Percentiles rank a stretch among this genome's conserved stretches.
phyloP scores from a whole-genome alignment of 2,797 vertebrate species.

The Agapornis canus region DNA sequence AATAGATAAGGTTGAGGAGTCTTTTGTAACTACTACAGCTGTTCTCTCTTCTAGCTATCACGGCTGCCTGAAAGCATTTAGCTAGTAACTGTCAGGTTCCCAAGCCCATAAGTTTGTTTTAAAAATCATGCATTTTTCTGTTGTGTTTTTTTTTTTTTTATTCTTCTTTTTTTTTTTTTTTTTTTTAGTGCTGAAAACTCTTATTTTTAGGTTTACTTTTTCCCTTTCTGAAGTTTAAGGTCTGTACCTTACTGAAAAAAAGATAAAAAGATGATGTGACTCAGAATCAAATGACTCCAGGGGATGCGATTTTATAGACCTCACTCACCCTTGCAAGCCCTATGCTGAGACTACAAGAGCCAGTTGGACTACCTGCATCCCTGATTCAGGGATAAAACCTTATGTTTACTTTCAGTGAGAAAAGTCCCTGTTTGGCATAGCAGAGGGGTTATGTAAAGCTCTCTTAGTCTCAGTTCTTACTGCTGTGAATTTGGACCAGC shows the following conservation, averaged over 20 bases:
- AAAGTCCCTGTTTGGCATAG: background rate
- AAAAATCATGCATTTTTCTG: background rate
- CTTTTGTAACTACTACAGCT: background rate
- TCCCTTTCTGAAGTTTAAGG: background rate
- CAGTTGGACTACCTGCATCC: background rate
- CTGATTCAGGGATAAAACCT: background rate
- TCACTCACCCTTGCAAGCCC: background rate
- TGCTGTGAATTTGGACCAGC: constrained; percentile 1
- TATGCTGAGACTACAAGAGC: background rate
- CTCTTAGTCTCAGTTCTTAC: background rate
- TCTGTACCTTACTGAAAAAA: background rate
- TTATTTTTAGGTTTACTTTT: background rate
- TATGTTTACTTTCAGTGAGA: background rate
- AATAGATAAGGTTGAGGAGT: background rate
- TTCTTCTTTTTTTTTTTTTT: background rate
- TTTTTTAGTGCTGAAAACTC: background rate
- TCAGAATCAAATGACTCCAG: background rate
- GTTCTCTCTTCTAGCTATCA: background rate
- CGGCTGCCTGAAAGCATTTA: background rate
- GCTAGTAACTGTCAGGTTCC: background rate
- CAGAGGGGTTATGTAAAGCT: background rate
- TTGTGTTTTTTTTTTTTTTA: no score
- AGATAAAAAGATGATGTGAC: background rate
- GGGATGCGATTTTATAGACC: background rate
- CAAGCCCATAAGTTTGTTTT: background rate